Percentiles rank a stretch among this genome's conserved stretches.
phyloP scores from a whole-genome alignment of 2,797 vertebrate genomes.

The Diplodus puntazzo region DNA sequence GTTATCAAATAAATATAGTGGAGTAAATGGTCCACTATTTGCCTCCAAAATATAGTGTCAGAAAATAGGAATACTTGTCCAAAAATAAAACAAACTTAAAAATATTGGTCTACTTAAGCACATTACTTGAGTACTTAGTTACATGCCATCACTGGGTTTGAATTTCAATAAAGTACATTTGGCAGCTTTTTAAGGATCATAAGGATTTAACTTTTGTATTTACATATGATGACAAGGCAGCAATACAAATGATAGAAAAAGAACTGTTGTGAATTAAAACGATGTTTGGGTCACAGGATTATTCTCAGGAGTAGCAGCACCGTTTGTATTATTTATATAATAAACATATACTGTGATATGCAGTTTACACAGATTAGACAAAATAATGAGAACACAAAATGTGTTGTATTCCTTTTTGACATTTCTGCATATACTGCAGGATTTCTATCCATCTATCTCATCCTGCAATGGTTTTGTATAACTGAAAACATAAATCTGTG shows the following conservation, averaged over 20 bases:
- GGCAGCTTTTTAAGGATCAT: no score
- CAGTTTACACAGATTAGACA: neutral
- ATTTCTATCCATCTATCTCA: neutral
- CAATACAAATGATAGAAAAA: neutral
- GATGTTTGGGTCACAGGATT: neutral
- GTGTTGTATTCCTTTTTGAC: neutral
- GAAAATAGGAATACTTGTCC: no score
- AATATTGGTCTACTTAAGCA: no score
- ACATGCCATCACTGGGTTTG: no score
- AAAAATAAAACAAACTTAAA: no score
- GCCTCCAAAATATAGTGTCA: no score
- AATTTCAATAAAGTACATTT: neutral
- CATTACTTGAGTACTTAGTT: no score
- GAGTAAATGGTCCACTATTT: no score
- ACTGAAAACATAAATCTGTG: conserved; percentile 1
- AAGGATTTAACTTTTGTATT: neutral
- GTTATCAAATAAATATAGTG: no score
- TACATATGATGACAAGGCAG: neutral
- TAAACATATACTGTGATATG: neutral
- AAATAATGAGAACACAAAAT: neutral
- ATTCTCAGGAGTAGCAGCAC: neutral
- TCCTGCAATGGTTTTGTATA: neutral
- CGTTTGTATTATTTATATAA: neutral
- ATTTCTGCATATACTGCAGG: neutral
- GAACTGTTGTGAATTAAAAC: neutral